Evolutionary conservation across 2,113 vertebrate genomes (phyloP).

Genomic region (Excalfactoria chinensis): DNA sequence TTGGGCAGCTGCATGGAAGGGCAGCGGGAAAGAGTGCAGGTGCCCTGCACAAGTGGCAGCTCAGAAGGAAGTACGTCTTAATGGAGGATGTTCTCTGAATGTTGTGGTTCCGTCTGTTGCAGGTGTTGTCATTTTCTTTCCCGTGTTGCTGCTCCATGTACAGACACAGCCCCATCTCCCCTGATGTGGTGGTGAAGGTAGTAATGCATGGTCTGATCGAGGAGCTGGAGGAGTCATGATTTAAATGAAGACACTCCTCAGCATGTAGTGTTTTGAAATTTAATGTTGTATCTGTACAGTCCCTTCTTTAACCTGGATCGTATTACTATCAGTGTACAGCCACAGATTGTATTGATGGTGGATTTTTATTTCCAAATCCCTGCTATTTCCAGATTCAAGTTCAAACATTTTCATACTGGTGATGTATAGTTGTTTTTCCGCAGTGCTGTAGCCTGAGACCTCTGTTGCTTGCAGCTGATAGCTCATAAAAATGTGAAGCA

Average conservation of each 20-base stretch:
- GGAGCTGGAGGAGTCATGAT: not conserved
- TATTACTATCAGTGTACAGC: not conserved
- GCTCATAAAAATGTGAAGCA: conserved; percentile 45
- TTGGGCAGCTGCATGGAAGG: not conserved
- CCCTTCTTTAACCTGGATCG: not conserved
- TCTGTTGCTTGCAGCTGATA: conserved; percentile 5
- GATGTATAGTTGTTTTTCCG: not conserved
- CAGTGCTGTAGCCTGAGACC: not conserved
- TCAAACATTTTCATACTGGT: not conserved
- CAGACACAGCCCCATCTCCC: not conserved
- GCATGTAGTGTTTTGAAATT: not conserved
- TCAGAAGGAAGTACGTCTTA: not conserved
- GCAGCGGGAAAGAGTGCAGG: not conserved
- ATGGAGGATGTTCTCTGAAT: not conserved
- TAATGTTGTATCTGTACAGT: accelerated
- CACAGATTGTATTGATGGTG: not conserved
- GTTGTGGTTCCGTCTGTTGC: not conserved
- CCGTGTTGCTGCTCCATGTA: not conserved
- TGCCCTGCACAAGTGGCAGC: not conserved
- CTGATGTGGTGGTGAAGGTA: not conserved
- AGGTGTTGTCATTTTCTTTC: not conserved
- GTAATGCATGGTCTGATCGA: not conserved
- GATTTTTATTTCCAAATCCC: not conserved
- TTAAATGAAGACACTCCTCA: not conserved
- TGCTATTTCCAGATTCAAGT: conserved; percentile 1